phyloP scores from a whole-genome alignment of 2,888 invertebrate genomes.

The Alitta virens region DNA sequence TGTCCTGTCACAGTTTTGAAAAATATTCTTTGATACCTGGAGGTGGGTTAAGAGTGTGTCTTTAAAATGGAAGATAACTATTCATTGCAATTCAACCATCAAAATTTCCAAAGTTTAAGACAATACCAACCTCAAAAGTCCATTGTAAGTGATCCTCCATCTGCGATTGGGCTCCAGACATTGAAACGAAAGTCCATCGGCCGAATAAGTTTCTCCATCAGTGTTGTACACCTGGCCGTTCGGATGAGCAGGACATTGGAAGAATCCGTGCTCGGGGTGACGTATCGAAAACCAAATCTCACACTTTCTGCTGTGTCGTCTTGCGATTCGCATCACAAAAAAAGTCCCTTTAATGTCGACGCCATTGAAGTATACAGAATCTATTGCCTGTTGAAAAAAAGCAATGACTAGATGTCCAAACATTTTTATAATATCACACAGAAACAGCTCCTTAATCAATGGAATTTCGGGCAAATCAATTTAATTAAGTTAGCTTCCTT shows the following conservation, averaged over 20 bases:
- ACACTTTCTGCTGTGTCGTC: conserved; percentile 60
- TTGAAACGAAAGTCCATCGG: conserved; percentile 63
- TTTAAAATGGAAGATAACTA: too few relatives aligned
- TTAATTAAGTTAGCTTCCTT: too few relatives aligned
- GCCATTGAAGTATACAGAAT: conserved; percentile 24
- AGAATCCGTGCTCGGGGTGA: conserved; percentile 53
- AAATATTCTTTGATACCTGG: too few relatives aligned
- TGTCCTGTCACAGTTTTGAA: too few relatives aligned
- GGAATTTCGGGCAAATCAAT: too few relatives aligned
- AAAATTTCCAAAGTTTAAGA: background rate
- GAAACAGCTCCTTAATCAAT: too few relatives aligned
- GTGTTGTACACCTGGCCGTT: conserved; percentile 59
- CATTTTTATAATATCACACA: too few relatives aligned
- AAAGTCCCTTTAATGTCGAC: conserved; percentile 15
- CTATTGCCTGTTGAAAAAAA: conserved; percentile 27
- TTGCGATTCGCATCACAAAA: conserved; percentile 21
- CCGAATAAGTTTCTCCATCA: conserved; percentile 35
- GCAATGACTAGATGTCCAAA: too few relatives aligned
- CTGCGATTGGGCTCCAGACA: conserved; percentile 65
- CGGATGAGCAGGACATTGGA: conserved; percentile 63
- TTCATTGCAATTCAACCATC: too few relatives aligned
- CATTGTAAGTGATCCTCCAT: conserved; percentile 70
- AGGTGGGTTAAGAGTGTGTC: too few relatives aligned
- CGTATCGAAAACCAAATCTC: conserved; percentile 62
- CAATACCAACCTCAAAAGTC: conserved; percentile 62